Evolutionary conservation across 2,888 invertebrate species (phyloP), one percentile per base, ranked within the genome.

Genomic region (Arenicola marina): DNA sequence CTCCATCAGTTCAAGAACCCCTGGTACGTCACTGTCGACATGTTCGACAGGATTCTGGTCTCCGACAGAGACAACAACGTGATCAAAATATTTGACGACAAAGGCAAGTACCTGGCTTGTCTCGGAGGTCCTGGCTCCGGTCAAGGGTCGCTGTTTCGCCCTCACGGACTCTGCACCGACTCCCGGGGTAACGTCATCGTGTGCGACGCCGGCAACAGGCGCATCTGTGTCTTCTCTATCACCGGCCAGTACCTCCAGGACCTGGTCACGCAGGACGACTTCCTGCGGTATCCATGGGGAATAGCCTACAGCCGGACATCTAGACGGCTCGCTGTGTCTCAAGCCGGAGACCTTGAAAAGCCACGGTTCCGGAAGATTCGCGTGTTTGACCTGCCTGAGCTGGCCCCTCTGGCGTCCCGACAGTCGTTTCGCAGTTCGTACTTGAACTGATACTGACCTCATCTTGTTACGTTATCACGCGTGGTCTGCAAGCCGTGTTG

Each of bases 21-120:
- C 2, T 38, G 15, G 11, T 62, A 67, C 58, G 54, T 67, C 32
- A 44, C 60, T 2, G 58, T 62, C 7, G 67, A 67, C 51, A 38
- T 45, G 1, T 59, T 61, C 26, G 67, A 67, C 28, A 43, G 67
- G 24, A 54, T 67, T 31, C 45, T 65, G 18, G 62, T 67, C n/a
- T 55, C 65, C 1, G 67, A 67, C 43, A 62, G 32, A 32, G 51
- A 57, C 4, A 57, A 60, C 58, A 33, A 62, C 38, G 60, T 56
- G 26, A 59, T 67, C 24, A 62, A 67, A 34, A 34, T 66, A 32
- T 67, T 61, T 32, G 63, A 63, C 51, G 51, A 61, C 15, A 31
- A 61, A 7, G 63, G 64, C 3, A 15, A 34, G n/a, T 65, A 53
- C 51, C 43, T 67, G 33, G 56, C 38, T 0, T 34, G 48, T 31